Evolutionary conservation across 2,888 invertebrate genomes (phyloP), one percentile per base, ranked within the genome.

Genomic region (Papilio elwesi): DNA sequence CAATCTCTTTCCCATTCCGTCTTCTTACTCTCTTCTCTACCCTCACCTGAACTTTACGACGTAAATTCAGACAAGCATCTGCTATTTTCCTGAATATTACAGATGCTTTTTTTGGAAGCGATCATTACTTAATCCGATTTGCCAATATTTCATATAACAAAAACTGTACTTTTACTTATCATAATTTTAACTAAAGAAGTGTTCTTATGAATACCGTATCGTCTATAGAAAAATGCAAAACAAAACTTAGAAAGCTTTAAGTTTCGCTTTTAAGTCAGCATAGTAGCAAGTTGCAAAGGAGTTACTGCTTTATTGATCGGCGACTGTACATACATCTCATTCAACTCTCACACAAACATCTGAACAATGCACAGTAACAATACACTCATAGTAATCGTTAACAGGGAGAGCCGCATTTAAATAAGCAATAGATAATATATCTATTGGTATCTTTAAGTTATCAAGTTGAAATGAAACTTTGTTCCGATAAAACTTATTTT

Each of bases 161-260:
- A 36, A 36, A 43, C 1, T 57, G 36, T 1, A 26, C 12, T 26
- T 38, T 38, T 59, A 3, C 43, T 15, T 12, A 4, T 9, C 59
- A 43, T 43, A n/a, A n/a, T n/a, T 43, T 12, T 6, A 10, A 36
- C 57, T 36, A 59, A 26, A 38, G 36, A 57, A n/a, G 13, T 59
- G 10, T 59, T 43, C 11, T 10, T n/a, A 59, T 15, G 43, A 59
- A 59, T 59, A 38, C 43, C n/a, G 38, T 59, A 12, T 59, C 38
- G 43, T 59, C 43, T 13, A 59, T 59, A 43, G 38, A 38, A 43
- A 59, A 57, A 57, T n/a, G 13, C 6, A 43, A 36, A 59, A 59
- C n/a, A 59, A 59, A 59, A 59, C 59, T 9, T 59, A 43, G 38
- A 59, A 59, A 59, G 59, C 59, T n/a, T 59, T 43, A 10, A 59